phyloP scores from a whole-genome alignment of 2,888 invertebrate species.

The Empis stercorea region DNA sequence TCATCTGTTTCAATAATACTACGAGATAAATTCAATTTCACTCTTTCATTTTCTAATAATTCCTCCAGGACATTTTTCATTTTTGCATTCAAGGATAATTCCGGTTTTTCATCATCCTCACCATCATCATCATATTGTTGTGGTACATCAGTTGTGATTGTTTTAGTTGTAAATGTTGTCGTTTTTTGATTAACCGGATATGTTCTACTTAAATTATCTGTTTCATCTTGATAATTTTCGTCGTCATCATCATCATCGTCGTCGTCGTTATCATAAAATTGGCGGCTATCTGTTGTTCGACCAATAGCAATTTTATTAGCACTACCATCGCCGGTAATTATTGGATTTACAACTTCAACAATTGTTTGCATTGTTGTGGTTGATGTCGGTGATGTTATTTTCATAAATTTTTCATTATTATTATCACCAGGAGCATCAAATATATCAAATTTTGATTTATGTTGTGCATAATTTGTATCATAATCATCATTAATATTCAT shows the following conservation, averaged over 20 bases:
- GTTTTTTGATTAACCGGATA: too few relatives aligned
- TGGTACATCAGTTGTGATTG: too few relatives aligned
- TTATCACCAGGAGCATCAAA: conserved; percentile 1
- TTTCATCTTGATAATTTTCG: conserved; percentile 6
- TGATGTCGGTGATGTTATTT: conserved; percentile 6
- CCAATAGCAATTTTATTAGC: conserved; percentile 34
- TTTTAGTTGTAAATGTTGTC: too few relatives aligned
- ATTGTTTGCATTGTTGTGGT: conserved; percentile 24
- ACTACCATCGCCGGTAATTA: conserved; percentile 33
- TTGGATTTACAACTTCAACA: conserved; percentile 36
- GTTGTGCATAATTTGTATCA: conserved; percentile 5
- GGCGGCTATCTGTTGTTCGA: conserved; percentile 19
- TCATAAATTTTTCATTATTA: neutral
- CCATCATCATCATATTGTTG: neutral
- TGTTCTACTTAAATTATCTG: neutral
- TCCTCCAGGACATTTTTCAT: conserved; percentile 38
- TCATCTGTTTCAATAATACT: conserved; percentile 29
- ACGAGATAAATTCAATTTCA: conserved; percentile 36
- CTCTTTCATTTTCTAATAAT: conserved; percentile 33
- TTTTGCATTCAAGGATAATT: conserved; percentile 36
- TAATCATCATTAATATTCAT: conserved; percentile 21
- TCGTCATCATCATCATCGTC: conserved; percentile 10
- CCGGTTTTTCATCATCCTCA: conserved; percentile 12
- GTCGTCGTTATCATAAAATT: conserved; percentile 11
- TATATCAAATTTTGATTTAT: neutral